A percentile compares a stretch with the other conserved stretches of the same genome.
phyloP scores from a whole-genome alignment of 2,113 vertebrate genomes.

The Melanostigma gelatinosum region DNA sequence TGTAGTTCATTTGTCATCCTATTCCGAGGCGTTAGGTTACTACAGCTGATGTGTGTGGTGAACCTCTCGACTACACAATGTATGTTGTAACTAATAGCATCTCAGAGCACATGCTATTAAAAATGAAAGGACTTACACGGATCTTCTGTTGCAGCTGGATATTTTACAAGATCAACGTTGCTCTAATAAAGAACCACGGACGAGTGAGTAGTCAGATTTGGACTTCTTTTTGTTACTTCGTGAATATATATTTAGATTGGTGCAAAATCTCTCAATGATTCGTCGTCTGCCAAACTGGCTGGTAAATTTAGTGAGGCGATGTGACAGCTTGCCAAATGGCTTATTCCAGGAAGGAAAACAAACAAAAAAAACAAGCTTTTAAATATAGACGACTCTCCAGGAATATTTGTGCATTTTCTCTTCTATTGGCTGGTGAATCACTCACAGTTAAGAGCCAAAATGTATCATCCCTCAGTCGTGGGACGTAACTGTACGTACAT shows the following conservation, averaged over 20 bases:
- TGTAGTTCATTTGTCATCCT: constrained; percentile 38
- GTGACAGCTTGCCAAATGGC: neutral
- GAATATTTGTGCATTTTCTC: neutral
- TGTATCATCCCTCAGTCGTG: neutral
- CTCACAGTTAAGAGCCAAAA: neutral
- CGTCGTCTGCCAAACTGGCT: neutral
- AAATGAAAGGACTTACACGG: constrained; percentile 36
- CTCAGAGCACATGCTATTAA: constrained; percentile 48
- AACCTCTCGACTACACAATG: neutral
- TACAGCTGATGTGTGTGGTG: neutral
- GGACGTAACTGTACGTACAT: neutral
- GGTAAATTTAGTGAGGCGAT: neutral
- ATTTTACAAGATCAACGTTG: constrained; percentile 16
- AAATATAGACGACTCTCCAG: neutral
- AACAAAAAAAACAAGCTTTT: neutral
- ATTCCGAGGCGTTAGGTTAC: constrained; percentile 37
- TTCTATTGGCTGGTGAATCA: neutral
- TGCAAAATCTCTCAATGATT: neutral
- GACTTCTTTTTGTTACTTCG: neutral
- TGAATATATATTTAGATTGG: constrained; percentile 4
- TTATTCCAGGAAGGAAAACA: neutral
- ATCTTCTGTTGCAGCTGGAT: constrained; percentile 39
- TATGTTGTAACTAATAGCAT: constrained; percentile 51
- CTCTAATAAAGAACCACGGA: constrained; percentile 26
- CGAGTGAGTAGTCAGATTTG: neutral